Base-by-base conservation (phyloP, 2,797 vertebrate species). In the Cottoperca gobio region DNA sequence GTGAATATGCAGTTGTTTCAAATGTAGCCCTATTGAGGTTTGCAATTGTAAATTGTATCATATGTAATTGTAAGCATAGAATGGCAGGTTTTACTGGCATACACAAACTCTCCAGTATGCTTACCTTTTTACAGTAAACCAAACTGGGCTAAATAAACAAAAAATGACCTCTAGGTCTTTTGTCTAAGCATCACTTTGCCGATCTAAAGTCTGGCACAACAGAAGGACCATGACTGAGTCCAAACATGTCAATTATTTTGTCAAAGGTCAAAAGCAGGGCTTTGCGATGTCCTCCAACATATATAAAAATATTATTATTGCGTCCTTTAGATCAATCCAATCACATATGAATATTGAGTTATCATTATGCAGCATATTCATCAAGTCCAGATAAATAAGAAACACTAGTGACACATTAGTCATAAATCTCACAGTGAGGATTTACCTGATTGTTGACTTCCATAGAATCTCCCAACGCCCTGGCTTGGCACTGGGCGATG, bases 391-490 rank as follows among this genome's bases (percentile, higher is more conserved):
- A n/a, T 9, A 49, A 4, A 33, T 0, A 31, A 68, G 12, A 19
- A 35, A 59, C 16, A 23, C 21, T 6, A n/a, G 17, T 9, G n/a
- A n/a, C n/a, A 13, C 39, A 49, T 13, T 46, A 3, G 13, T 60
- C 6, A 37, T 24, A 33, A 11, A 53, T 57, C 53, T 7, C 10
- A 31, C 1, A 17, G 26, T 31, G 14, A 54, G 16, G 39, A 45
- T 79, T 78, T 87, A 98, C 97, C 94, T 96, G 95, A 58, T 88
- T 95, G 78, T 96, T 97, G 65, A 92, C 87, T 46, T 93, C 88
- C 58, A 95, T 71, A 0, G 95, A 93, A 9, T 95, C 84, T 70
- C 91, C 95, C 58, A 97, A 0, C 0, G 76, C 91, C 63, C 82
- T 92, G 79, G 92, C 90, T n/a, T 93, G 94, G 59, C 93, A 89